Percentiles rank a stretch among this genome's conserved stretches.
These are phyloP conservation scores for Adrianichthys oophorus DNA, from an alignment of 2,797 vertebrate genomes.

Conservation along the genomic window DNA sequence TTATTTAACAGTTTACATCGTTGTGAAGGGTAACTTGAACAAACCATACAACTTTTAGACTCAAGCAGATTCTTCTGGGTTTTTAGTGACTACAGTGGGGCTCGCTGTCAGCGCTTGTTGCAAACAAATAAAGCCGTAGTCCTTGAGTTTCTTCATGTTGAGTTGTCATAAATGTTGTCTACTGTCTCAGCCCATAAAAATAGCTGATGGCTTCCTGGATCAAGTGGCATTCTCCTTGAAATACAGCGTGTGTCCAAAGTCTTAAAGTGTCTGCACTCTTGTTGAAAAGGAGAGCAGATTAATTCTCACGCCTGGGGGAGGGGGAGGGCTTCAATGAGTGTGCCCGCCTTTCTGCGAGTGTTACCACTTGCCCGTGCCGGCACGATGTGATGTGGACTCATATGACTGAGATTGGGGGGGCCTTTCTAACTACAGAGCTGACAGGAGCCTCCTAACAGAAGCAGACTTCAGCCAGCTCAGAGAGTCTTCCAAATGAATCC, in stretches of 20 bases:
- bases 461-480: slow-evolving; percentile 39
- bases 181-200: slow-evolving; percentile 26
- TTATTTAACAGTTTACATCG: too few species aligned
- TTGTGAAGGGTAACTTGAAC: too few species aligned
- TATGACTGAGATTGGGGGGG: slow-evolving; percentile 34
- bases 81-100: not conserved
- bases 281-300: slow-evolving; percentile 67
- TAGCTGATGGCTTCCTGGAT: slow-evolving; percentile 23
- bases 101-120: not conserved
- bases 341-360: slow-evolving; percentile 53
- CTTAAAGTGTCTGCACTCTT: slow-evolving; percentile 28
- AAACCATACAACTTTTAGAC: too few species aligned
- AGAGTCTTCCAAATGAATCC: slow-evolving; percentile 45
- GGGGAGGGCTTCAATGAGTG: slow-evolving; percentile 37
- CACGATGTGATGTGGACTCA: slow-evolving; percentile 32
- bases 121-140: slow-evolving; percentile 14
- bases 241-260: slow-evolving; percentile 21
- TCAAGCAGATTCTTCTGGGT: too few species aligned
- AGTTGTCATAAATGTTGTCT: slow-evolving; percentile 29
- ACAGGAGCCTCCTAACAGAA: slow-evolving; percentile 53
- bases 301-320: slow-evolving; percentile 65
- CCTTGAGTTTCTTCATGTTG: slow-evolving; percentile 29
- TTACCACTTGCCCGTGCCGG: slow-evolving; percentile 37
- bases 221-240: slow-evolving; percentile 34
- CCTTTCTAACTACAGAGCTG: slow-evolving; percentile 55